phyloP scores from a whole-genome alignment of 2,888 invertebrate species.

The Malachius bipustulatus region DNA sequence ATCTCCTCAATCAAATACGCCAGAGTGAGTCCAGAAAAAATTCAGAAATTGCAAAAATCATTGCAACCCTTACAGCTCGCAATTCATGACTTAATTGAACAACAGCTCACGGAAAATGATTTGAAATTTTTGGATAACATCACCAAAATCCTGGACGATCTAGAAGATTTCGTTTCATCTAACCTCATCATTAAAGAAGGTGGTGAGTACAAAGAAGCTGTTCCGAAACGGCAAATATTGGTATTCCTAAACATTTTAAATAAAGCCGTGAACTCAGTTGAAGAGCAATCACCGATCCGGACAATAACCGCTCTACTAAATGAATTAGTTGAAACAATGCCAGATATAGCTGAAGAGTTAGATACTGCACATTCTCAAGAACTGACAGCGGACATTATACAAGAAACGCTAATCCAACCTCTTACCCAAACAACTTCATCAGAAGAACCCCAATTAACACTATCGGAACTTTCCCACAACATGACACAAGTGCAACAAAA shows the following conservation, averaged over 20 bases:
- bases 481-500: background rate
- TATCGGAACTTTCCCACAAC: background rate
- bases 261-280: conserved; percentile 20
- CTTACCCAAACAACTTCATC: background rate
- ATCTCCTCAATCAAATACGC: conserved; percentile 29
- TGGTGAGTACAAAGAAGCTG: conserved; percentile 11
- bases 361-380: conserved; percentile 22
- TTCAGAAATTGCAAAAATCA: conserved; percentile 28
- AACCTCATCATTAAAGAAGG: conserved; percentile 16
- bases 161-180: conserved; percentile 20
- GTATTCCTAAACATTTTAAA: conserved; percentile 22
- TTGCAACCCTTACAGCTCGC: conserved; percentile 30
- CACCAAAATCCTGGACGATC: conserved; percentile 22
- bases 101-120: conserved; percentile 23
- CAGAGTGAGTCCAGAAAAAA: conserved; percentile 23
- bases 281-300: conserved; percentile 22
- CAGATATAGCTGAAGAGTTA: conserved; percentile 25
- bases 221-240: conserved; percentile 20
- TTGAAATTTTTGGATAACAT: conserved; percentile 24
- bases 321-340: conserved; percentile 23
- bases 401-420: conserved; percentile 9
- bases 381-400: conserved; percentile 19
- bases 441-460: background rate
- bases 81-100: conserved; percentile 30
- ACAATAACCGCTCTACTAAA: conserved; percentile 22